Conservation (phyloP, 2,113 vertebrate species). For the Eclectus roratus region DNA sequence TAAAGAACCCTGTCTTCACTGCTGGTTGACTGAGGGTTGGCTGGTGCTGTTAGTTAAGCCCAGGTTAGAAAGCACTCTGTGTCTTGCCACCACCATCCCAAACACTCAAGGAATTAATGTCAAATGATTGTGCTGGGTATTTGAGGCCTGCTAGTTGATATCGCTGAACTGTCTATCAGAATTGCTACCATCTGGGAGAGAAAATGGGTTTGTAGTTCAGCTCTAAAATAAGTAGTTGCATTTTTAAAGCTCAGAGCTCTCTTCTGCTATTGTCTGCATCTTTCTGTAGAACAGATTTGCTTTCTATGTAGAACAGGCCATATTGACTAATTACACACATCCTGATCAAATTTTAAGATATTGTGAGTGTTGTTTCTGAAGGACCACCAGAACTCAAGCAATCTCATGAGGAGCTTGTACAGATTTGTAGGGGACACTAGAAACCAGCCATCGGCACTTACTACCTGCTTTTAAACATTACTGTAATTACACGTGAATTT, state of each 20-base stretch:
- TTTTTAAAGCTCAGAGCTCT: neutral
- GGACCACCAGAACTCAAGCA: neutral
- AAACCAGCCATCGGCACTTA: neutral
- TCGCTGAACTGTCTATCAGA: neutral
- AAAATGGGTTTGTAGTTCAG: neutral
- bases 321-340: neutral
- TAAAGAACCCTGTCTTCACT: neutral
- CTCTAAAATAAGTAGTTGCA: neutral
- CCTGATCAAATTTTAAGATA: neutral
- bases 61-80: neutral
- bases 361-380: neutral
- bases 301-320: neutral
- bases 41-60: neutral
- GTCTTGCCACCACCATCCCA: neutral
- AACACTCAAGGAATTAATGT: neutral
- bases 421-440: neutral
- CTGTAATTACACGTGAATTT: neutral
- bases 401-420: neutral
- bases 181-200: neutral
- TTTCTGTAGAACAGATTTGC: neutral
- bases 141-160: neutral
- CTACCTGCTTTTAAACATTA: neutral
- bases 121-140: neutral
- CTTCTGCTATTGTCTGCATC: neutral
- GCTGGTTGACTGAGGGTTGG: neutral